phyloP scores from a whole-genome alignment of 2,113 vertebrate species.

The Pelecanoides urinatrix region DNA sequence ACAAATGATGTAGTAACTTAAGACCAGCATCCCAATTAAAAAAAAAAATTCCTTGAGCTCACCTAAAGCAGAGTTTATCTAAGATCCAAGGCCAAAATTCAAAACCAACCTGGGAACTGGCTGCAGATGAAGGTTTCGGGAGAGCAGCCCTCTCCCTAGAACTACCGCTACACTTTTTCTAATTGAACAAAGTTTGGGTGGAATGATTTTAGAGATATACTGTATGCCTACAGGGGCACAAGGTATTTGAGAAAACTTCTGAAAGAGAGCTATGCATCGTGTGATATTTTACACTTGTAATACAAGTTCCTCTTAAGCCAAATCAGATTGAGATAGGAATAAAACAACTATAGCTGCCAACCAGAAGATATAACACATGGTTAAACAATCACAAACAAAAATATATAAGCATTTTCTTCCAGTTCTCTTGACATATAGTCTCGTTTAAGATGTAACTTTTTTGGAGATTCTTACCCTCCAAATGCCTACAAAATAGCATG shows the following conservation, averaged over 20 bases:
- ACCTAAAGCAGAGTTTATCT: background rate
- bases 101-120: background rate
- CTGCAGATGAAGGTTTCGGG: background rate
- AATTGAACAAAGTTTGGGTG: background rate
- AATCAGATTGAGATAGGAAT: background rate
- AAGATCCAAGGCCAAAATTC: background rate
- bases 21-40: background rate
- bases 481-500: background rate
- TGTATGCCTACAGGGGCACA: background rate
- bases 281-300: background rate
- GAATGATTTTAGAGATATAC: background rate
- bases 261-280: rapidly evolving
- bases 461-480: background rate
- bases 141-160: background rate
- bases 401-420: background rate
- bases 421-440: background rate
- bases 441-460: background rate
- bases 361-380: background rate
- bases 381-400: background rate
- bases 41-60: background rate
- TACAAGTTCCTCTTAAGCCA: background rate
- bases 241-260: background rate
- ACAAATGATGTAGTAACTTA: background rate
- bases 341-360: background rate
- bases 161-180: background rate